A percentile compares a stretch with the other conserved stretches of the same genome.
Conservation (phyloP, 2,113 vertebrate genomes). For the Bos javanicus region DNA sequence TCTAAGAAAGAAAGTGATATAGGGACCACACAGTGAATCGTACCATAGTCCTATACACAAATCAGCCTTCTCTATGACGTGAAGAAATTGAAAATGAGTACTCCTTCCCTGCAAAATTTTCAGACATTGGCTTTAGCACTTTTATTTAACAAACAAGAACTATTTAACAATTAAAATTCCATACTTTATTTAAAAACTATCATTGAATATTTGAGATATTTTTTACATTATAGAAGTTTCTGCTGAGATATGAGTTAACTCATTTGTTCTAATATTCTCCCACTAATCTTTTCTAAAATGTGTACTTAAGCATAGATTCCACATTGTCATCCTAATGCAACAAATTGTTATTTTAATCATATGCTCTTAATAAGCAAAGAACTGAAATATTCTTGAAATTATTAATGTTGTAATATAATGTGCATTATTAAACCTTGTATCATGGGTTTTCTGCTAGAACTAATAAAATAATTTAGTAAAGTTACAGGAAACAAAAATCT, state of each 20-base stretch:
- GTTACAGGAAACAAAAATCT: not conserved
- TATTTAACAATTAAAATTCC: slow-evolving; percentile 18
- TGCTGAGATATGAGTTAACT: not conserved
- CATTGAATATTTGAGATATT: not conserved
- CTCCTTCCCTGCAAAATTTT: not conserved
- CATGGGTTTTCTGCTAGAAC: not conserved
- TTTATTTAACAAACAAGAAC: slow-evolving; percentile 1
- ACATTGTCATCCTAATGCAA: not conserved
- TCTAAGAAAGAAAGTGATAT: not conserved
- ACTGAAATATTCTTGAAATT: not conserved
- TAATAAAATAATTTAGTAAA: not conserved
- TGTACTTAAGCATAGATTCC: not conserved
- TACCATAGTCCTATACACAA: not conserved
- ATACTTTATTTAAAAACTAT: not conserved
- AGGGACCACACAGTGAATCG: not conserved
- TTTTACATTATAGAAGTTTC: not conserved
- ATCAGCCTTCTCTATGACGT: not conserved
- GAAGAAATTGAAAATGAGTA: not conserved
- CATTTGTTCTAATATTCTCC: not conserved
- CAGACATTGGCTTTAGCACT: not conserved
- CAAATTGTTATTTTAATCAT: not conserved
- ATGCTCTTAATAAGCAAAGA: not conserved
- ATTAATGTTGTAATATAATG: not conserved
- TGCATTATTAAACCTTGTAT: not conserved
- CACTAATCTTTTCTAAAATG: not conserved